phyloP scores from a whole-genome alignment of 1,140 invertebrate genomes.

The Nasonia vitripennis region DNA sequence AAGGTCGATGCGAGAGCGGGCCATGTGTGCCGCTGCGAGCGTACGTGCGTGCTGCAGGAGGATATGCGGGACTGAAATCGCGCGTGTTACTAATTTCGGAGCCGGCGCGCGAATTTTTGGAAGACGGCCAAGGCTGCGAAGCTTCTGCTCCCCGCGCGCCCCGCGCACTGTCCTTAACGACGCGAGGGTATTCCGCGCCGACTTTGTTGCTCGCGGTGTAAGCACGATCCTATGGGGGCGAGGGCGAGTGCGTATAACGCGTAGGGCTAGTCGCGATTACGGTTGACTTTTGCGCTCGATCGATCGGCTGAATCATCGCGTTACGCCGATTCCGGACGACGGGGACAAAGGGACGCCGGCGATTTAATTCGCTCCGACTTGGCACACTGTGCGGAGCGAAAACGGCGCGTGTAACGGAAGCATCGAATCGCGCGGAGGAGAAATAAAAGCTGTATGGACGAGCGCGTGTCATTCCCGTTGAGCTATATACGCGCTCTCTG shows the following conservation, averaged over 20 bases:
- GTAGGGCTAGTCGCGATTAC: not conserved
- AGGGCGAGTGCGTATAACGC: not conserved
- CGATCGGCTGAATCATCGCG: not conserved
- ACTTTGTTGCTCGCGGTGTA: not conserved
- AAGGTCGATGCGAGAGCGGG: slow-evolving; percentile 36
- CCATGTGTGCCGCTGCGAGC: not conserved
- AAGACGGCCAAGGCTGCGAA: not conserved
- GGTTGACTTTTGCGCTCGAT: not conserved
- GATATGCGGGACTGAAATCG: slow-evolving; percentile 11
- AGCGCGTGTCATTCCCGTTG: not conserved
- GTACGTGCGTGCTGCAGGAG: not conserved
- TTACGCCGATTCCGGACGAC: no score
- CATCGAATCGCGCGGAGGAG: no score
- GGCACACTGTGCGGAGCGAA: no score
- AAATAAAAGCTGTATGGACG: no score
- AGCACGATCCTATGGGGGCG: not conserved
- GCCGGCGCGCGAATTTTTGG: slow-evolving; percentile 12
- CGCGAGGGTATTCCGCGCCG: not conserved
- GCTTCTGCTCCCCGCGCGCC: no score
- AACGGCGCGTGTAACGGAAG: no score
- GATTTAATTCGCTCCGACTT: not conserved
- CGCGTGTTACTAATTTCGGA: slow-evolving; percentile 42
- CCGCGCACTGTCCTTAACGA: not conserved
- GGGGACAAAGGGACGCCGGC: not conserved
- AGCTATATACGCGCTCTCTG: not conserved